Evolutionary conservation across 1,140 invertebrate genomes (phyloP).

Genomic region (Drosophila ficusphila): DNA sequence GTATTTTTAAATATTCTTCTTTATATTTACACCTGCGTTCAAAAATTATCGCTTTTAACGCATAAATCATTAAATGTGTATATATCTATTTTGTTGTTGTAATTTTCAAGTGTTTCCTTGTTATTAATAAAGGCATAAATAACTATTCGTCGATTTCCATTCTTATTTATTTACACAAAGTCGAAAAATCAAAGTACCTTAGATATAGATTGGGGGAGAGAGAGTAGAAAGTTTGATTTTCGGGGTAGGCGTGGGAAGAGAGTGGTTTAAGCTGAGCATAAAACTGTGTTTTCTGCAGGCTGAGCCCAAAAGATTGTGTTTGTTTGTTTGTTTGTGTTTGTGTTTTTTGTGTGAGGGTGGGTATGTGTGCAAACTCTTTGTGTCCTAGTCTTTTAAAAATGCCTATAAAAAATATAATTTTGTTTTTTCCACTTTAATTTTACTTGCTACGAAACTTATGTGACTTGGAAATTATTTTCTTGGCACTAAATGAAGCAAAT

Average conservation of each 20-base stretch:
- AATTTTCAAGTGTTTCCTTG: slow-evolving; percentile 50
- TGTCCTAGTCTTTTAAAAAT: slow-evolving; percentile 55
- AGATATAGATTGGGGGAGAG: slow-evolving; percentile 28
- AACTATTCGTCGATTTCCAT: slow-evolving; percentile 60
- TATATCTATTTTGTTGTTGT: slow-evolving; percentile 32
- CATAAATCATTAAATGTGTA: slow-evolving; percentile 44
- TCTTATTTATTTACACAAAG: slow-evolving; percentile 63
- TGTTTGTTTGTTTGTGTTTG: slow-evolving; percentile 25
- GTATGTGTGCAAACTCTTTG: slow-evolving; percentile 25
- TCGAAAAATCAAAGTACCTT: slow-evolving; percentile 45
- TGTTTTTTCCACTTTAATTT: slow-evolving; percentile 34
- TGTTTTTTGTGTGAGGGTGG: slow-evolving; percentile 28
- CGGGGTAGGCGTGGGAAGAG: background rate
- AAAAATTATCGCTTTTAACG: slow-evolving; percentile 25
- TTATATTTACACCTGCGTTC: slow-evolving; percentile 65
- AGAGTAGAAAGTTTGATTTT: slow-evolving; percentile 18
- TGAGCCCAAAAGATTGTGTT: slow-evolving; percentile 43
- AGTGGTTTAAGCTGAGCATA: slow-evolving; percentile 47
- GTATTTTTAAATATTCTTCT: slow-evolving; percentile 52
- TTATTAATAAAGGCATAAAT: slow-evolving; percentile 68
- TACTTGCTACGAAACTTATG: slow-evolving; percentile 58
- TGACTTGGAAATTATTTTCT: slow-evolving; percentile 58
- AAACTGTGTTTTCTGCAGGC: slow-evolving; percentile 51
- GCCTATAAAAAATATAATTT: slow-evolving; percentile 78
- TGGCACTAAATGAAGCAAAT: slow-evolving; percentile 59